These are phyloP conservation scores for Synergus laeviventris DNA, from an alignment of 2,888 invertebrate species.

Conservation along the genomic window DNA sequence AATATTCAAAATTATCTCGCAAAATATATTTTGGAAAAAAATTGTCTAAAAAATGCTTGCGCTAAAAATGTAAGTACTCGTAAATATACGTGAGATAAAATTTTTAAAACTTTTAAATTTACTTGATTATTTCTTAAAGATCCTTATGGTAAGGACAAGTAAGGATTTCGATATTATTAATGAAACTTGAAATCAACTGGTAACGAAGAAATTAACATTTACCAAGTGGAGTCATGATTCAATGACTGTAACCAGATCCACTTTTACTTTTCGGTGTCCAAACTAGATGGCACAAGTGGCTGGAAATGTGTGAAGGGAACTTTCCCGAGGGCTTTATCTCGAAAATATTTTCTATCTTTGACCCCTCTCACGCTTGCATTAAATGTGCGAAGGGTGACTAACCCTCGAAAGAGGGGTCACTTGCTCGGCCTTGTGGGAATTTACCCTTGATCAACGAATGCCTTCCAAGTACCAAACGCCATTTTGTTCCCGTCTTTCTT, in stretches of 20 bases:
- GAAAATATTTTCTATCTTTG: conserved; percentile 31
- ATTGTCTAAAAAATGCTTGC: no score
- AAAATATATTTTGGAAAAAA: no score
- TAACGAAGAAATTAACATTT: neutral
- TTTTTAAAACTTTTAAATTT: no score
- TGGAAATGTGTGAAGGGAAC: neutral
- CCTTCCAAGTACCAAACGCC: conserved; percentile 10
- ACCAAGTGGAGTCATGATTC: no score
- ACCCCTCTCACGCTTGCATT: conserved; percentile 12
- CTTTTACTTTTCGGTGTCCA: neutral
- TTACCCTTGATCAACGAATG: neutral
- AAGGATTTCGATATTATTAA: neutral
- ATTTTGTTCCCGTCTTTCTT: conserved; percentile 19
- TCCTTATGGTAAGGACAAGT: neutral
- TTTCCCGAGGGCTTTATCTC: conserved; percentile 1
- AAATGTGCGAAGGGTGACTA: conserved; percentile 21
- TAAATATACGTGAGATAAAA: no score
- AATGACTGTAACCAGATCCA: no score
- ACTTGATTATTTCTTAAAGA: neutral
- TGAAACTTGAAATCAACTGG: neutral
- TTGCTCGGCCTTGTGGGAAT: conserved; percentile 32
- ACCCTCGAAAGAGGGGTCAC: conserved; percentile 22
- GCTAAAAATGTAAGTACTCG: no score
- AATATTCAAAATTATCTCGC: no score
- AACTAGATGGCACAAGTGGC: conserved; percentile 7